A percentile compares a stretch with the other conserved stretches of the same genome.
Conservation (phyloP, 2,113 vertebrate species). For the Percina caprodes region DNA sequence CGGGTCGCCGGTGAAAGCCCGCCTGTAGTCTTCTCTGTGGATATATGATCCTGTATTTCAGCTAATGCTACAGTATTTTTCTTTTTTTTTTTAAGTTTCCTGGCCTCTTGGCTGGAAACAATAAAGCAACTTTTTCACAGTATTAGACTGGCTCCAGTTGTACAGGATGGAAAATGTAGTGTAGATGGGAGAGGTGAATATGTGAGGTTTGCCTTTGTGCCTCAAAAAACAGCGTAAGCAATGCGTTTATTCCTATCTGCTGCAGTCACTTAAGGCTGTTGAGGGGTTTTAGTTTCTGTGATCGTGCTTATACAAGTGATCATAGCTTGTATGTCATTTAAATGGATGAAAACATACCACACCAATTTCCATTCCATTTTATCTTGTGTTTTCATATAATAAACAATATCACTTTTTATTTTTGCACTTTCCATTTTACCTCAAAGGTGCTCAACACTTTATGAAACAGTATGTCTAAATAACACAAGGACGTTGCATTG, state of each 20-base stretch:
- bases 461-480: background rate
- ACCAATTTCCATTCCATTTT: background rate
- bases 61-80: background rate
- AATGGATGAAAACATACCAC: background rate
- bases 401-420: background rate
- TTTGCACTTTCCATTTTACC: background rate
- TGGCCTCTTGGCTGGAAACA: conserved; percentile 34
- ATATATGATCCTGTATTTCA: conserved; percentile 1
- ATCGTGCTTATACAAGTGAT: background rate
- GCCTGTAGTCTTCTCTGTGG: background rate
- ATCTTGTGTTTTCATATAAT: background rate
- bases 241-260: conserved; percentile 19
- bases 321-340: background rate
- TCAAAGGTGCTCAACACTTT: background rate
- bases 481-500: background rate
- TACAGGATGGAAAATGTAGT: conserved; percentile 27
- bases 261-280: background rate
- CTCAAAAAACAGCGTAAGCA: background rate
- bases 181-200: conserved; percentile 19
- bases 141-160: background rate
- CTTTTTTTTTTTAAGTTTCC: conserved; percentile 15
- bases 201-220: conserved; percentile 7
- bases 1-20: too few relatives aligned
- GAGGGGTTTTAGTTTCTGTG: background rate
- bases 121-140: conserved; percentile 15